Evolutionary conservation across 2,113 vertebrate species (phyloP), one percentile per base, ranked within the genome.

Genomic region (Pycnonotus jocosus): DNA sequence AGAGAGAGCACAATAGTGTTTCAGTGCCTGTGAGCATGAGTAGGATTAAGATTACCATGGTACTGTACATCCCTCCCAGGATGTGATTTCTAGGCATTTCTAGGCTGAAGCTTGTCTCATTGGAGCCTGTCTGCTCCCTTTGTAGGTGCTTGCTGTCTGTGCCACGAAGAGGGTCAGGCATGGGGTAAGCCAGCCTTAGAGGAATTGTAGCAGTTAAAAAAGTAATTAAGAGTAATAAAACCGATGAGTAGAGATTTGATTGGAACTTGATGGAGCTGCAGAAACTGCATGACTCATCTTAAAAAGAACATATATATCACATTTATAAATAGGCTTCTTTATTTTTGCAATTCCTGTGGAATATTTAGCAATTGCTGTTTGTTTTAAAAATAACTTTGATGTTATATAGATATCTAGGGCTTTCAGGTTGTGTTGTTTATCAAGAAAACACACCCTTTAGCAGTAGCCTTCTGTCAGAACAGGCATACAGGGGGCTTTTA

Each of bases 301-400:
- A 65, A 84, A 74, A 8, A 64, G 51, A 71, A 58, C 81, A 78
- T 83, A 88, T 69, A 40, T 54, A 28, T 81, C 40, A n/a, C 64
- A 53, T 72, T 84, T 96, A 92, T 72, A 89, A 89, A 95, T 87
- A 87, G 65, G 33, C 22, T 83, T 14, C 60, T 58, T 88, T 51
- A 53, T 77, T 84, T 86, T 65, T 76, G 12, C 0, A 0, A 68
- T 86, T 95, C 56, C 65, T 68, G 31, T 24, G 73, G 44, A 64
- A 60, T 81, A 87, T 89, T 96, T 95, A 89, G 81, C 65, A 79
- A 81, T 79, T 22, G 31, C 44, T 76, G 48, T 81, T 95, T 83
- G 90, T 91, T 71, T 76, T 37, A 71, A 91, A 81, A 95, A 81
- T 86, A 89, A 51, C 48, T 88, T 91, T 33, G 53, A 57, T 82